phyloP scores from a whole-genome alignment of 2,888 invertebrate species.

The Drosophila meridionalis region DNA sequence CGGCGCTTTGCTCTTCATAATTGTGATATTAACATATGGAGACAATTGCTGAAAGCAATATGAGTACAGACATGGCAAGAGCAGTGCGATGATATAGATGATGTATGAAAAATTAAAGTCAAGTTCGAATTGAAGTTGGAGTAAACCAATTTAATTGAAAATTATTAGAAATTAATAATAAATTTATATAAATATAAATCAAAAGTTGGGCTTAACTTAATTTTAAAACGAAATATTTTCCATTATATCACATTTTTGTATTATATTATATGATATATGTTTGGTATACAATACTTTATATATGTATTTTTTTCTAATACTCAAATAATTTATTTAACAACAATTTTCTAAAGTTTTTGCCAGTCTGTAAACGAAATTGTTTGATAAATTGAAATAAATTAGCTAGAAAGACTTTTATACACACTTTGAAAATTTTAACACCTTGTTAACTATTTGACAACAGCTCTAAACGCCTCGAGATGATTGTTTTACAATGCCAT shows the following conservation, averaged over 20 bases:
- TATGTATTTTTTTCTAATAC: background rate
- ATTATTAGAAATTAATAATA: background rate
- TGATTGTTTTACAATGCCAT: background rate
- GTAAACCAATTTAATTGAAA: too few species aligned
- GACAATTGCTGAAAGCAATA: background rate
- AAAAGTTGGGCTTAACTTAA: too few species aligned
- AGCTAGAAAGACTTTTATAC: background rate
- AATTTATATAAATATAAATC: background rate
- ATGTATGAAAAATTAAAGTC: background rate
- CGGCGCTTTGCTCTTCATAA: constrained; percentile 27
- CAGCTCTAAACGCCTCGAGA: background rate
- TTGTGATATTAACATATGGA: constrained; percentile 52
- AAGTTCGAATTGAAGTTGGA: too few species aligned
- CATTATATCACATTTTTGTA: too few species aligned
- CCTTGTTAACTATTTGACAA: background rate
- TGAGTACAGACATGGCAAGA: background rate
- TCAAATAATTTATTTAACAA: background rate
- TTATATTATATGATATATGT: too few species aligned
- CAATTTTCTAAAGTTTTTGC: background rate
- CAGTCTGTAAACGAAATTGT: background rate
- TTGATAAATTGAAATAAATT: background rate
- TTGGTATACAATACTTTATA: too few species aligned
- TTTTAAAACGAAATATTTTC: too few species aligned
- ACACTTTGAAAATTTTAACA: background rate
- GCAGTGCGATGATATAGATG: background rate